A percentile compares a stretch with the other conserved stretches of the same genome.
Conservation (phyloP, 2,888 invertebrate genomes). For the Marronus borbonicus region DNA sequence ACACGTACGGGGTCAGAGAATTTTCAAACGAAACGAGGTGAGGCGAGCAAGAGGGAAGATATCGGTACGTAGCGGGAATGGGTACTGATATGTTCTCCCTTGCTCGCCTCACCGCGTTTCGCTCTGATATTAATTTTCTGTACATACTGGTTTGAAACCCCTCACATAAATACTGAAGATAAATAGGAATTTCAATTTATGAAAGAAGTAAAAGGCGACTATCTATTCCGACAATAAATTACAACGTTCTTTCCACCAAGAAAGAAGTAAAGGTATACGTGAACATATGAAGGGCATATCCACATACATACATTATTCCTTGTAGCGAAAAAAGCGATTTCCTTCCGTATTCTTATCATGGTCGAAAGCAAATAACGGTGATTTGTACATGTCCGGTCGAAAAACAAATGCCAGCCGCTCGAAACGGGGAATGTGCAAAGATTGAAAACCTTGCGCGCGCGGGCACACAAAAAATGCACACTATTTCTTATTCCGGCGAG, state of each 20-base stretch:
- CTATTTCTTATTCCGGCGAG: slow-evolving; percentile 61
- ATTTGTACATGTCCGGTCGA: slow-evolving; percentile 70
- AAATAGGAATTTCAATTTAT: too few species aligned
- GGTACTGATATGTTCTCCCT: too few species aligned
- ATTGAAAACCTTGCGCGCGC: slow-evolving; percentile 64
- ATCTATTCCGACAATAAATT: neutral
- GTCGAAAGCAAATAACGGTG: slow-evolving; percentile 69
- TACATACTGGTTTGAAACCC: too few species aligned
- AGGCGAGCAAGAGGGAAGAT: too few species aligned
- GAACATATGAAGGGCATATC: slow-evolving; percentile 17
- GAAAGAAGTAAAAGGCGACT: too few species aligned
- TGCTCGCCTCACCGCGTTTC: too few species aligned
- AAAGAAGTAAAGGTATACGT: slow-evolving; percentile 16
- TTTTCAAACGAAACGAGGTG: too few species aligned
- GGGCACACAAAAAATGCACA: slow-evolving; percentile 69
- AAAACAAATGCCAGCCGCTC: slow-evolving; percentile 65
- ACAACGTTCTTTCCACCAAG: slow-evolving; percentile 6
- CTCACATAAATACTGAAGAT: too few species aligned
- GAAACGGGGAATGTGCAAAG: slow-evolving; percentile 69
- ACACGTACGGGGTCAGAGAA: too few species aligned
- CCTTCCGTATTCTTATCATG: slow-evolving; percentile 68
- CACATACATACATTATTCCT: slow-evolving; percentile 22
- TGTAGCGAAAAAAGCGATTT: slow-evolving; percentile 32
- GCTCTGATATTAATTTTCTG: too few species aligned
- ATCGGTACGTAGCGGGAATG: too few species aligned